Base-by-base conservation (phyloP, 1,140 invertebrate genomes). In the Chironomus striatipennis region DNA sequence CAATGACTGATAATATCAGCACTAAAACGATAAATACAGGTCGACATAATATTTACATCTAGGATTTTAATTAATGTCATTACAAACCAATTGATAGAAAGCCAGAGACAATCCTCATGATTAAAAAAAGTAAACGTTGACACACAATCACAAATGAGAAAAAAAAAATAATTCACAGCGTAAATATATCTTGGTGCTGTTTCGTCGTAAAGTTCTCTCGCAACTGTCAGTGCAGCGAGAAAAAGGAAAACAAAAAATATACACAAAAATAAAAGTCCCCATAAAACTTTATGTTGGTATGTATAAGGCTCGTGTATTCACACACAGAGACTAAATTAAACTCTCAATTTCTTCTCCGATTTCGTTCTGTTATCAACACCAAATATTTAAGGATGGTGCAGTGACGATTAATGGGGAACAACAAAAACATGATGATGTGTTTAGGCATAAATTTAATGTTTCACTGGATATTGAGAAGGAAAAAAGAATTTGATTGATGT, bases 201-300 rank as follows among this genome's bases (percentile, higher is more conserved):
- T 20, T 70, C 65, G 65, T 20, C 18, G n/a, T 18, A 70, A 70
- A 18, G 65, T 70, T 70, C 65, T 70, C 65, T 70, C 65, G 17
- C 65, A 70, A 70, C 65, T 70, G 20, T 20, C 65, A 70, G 65
- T 70, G 65, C 65, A 70, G 65, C 18, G 17, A 18, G 17, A 21
- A 18, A 70, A 70, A 70, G 24, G 24, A 70, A 70, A 15, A 70
- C 17, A 70, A 70, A 70, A 70, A 20, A 9, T 20, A 20, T 70
- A 7, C 7, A 57, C 47, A n/a, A 57, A 10, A 57, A 57, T 12
- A 34, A 34, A 34, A 34, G 24, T 34, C 24, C 24, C 24, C 24
- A 34, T 34, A 34, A 57, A 57, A 57, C 47, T 57, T 57, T 57
- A n/a, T n/a, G 24, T 34, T 34, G 5, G 24, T 34, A 34, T 34